Evolutionary conservation across 2,797 vertebrate genomes (phyloP).

Genomic region (Poliocrania exsul): DNA sequence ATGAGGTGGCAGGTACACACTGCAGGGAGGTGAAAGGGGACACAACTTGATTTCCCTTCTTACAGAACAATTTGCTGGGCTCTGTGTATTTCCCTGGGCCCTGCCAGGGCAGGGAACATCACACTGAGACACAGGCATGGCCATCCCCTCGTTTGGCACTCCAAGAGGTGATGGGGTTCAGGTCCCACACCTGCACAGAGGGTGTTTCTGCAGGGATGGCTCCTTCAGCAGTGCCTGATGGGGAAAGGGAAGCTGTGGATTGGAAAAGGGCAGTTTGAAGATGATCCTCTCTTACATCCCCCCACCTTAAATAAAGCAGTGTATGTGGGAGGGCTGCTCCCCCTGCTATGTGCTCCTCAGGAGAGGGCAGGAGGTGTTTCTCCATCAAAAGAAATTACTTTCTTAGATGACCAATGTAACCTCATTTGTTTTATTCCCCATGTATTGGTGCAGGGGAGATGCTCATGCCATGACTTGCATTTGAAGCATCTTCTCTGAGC

Average conservation of each 20-base stretch:
- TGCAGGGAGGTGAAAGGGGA: background rate
- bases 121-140: fast-evolving
- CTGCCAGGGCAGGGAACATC: background rate
- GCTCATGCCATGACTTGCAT: fast-evolving
- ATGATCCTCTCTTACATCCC: background rate
- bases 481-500: background rate
- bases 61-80: background rate
- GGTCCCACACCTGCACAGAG: background rate
- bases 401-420: fast-evolving
- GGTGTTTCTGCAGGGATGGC: fast-evolving
- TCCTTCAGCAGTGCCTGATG: fast-evolving
- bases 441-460: fast-evolving
- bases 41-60: background rate
- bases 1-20: background rate
- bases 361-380: background rate
- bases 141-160: fast-evolving
- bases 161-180: fast-evolving
- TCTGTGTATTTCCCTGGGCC: fast-evolving
- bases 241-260: fast-evolving
- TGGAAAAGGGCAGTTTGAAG: too few species aligned
- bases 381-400: background rate
- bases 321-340: background rate
- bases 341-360: background rate
- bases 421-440: background rate
- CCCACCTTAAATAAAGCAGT: background rate